phyloP scores from a whole-genome alignment of 2,797 vertebrate genomes.

The Pangasius djambal region DNA sequence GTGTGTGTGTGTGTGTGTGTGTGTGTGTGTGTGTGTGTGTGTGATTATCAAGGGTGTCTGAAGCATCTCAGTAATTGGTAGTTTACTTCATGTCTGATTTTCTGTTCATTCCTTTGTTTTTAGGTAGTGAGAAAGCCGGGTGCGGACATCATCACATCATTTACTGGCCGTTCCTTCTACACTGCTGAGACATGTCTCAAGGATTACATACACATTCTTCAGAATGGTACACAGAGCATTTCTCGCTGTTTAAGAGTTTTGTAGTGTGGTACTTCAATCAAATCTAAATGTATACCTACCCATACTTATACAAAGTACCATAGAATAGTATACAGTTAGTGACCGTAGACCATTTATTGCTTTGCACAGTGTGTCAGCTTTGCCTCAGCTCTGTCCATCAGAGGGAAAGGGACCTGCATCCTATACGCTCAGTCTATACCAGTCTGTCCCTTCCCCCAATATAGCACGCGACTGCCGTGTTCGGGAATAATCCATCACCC shows the following conservation, averaged over 20 bases:
- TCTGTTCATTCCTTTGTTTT: constrained; percentile 5
- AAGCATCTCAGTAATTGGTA: background rate
- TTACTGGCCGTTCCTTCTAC: background rate
- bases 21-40: background rate
- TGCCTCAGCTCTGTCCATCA: background rate
- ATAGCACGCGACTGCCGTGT: background rate
- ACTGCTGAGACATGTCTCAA: background rate
- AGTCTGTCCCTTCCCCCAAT: no score
- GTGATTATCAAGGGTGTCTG: background rate
- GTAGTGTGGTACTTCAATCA: background rate
- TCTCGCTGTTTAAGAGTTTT: background rate
- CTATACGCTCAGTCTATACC: background rate
- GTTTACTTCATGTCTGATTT: background rate
- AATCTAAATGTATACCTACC: background rate
- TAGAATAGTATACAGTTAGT: background rate
- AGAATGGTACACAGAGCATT: constrained; percentile 12
- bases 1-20: background rate
- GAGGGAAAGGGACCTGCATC: background rate
- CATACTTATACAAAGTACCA: background rate
- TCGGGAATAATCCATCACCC: background rate
- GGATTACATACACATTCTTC: constrained; percentile 3
- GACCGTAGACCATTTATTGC: no score
- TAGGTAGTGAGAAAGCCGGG: background rate
- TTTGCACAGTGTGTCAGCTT: background rate
- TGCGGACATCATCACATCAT: background rate